Percentiles rank a stretch among this genome's conserved stretches.
phyloP scores from a whole-genome alignment of 2,888 invertebrate species.

The Cotesia congregata region DNA sequence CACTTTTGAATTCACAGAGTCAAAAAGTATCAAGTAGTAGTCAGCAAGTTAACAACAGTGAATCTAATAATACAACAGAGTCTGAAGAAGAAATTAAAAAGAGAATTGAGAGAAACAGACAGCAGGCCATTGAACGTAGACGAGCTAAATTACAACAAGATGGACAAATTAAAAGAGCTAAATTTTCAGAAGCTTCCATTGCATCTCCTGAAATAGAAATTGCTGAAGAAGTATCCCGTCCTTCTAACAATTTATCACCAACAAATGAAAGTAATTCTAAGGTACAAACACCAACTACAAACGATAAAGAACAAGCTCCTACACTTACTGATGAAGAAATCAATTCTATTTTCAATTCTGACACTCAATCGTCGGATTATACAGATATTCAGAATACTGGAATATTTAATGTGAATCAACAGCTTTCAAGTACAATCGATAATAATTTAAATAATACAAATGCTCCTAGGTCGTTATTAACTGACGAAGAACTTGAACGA shows the following conservation, averaged over 20 bases:
- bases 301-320: background rate
- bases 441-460: background rate
- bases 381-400: background rate
- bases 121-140: conserved; percentile 76
- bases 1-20: conserved; percentile 22
- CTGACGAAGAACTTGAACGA: conserved; percentile 44
- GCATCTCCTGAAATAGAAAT: background rate
- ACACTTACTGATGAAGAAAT: conserved; percentile 4
- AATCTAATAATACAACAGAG: background rate
- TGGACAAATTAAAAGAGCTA: conserved; percentile 8
- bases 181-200: background rate
- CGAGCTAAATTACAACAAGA: conserved; percentile 19
- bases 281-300: background rate
- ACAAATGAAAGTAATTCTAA: background rate
- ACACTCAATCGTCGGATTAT: background rate
- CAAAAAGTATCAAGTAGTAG: background rate
- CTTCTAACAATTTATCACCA: background rate
- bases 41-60: background rate
- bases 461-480: conserved; percentile 27
- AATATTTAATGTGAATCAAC: background rate
- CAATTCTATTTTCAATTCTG: background rate
- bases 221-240: background rate
- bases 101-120: conserved; percentile 76
- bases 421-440: background rate
- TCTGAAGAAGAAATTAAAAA: conserved; percentile 28